Base-by-base conservation (phyloP, 2,888 invertebrate species). In the Scelioninae gen. 2 region DNA sequence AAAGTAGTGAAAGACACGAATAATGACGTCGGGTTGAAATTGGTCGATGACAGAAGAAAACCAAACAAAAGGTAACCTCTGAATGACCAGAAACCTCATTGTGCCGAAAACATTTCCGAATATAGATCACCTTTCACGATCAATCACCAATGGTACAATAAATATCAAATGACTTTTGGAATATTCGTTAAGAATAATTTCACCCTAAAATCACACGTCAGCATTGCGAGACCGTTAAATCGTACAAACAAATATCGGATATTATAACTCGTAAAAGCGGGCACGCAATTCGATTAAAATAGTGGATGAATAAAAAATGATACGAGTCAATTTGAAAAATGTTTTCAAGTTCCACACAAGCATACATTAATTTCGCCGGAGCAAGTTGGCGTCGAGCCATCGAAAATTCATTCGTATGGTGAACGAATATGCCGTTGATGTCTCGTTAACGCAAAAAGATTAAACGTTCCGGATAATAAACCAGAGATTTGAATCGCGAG, bases 401-500 rank as follows among this genome's bases (percentile, higher is more conserved):
- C 81, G 82, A 84, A 82, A 80, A 83, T 81, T 80, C 77, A 75
- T 74, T 73, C 76, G 77, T 74, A 78, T 74, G 75, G 76, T 68
- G 68, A 76, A 76, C 76, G 68, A 76, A 77, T 78, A 75, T 74
- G 65, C 76, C 73, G 72, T 64, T 73, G 63, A 74, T 70, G 74
- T 78, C 76, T 77, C 75, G 75, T 75, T 78, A 68, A 74, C 72
- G 76, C 71, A 80, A 79, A 78, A 81, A 80, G 78, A 81, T 81
- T 81, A 81, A 84, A 81, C 82, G 83, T 84, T 82, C 81, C 82
- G 82, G 83, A 84, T 83, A 83, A 84, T 83, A 84, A 85, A 83
- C 82, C 81, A 80, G 82, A 81, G 81, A 83, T 82, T 82, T 81
- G 79, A 74, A 78, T 80, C 79, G 78, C 74, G 76, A 80, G 81